A percentile compares a stretch with the other conserved stretches of the same genome.
Evolutionary conservation across 2,888 invertebrate genomes (phyloP).

Genomic region (Ichneumoninae sp.): DNA sequence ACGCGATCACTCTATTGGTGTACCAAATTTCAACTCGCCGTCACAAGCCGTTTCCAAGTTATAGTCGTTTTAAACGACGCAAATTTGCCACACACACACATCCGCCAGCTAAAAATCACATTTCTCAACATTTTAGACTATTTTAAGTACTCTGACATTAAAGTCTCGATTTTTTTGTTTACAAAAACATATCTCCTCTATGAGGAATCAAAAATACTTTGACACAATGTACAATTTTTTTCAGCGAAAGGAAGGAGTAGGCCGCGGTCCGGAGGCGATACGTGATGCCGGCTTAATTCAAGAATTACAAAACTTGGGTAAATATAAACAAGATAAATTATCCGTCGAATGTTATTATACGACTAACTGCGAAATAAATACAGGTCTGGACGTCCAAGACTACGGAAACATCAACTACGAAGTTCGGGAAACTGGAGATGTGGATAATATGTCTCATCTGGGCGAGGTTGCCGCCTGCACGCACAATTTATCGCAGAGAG

Average conservation of each 20-base stretch:
- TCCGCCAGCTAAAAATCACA: too few relatives aligned
- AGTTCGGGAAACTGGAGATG: slow-evolving; percentile 76
- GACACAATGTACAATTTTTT: not conserved
- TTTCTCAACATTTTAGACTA: too few relatives aligned
- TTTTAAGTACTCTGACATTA: too few relatives aligned
- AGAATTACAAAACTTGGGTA: slow-evolving; percentile 88
- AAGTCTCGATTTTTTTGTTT: too few relatives aligned
- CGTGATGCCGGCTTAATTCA: slow-evolving; percentile 88
- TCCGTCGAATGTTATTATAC: slow-evolving; percentile 4
- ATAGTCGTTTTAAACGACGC: too few relatives aligned
- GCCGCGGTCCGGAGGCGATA: slow-evolving; percentile 89
- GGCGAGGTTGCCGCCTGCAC: slow-evolving; percentile 89
- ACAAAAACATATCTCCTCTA: not conserved
- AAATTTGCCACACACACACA: too few relatives aligned
- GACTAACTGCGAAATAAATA: slow-evolving; percentile 69
- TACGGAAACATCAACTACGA: slow-evolving; percentile 88
- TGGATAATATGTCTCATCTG: slow-evolving; percentile 89
- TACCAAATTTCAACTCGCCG: too few relatives aligned
- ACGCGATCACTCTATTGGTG: too few relatives aligned
- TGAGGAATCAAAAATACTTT: not conserved
- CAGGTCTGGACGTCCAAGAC: slow-evolving; percentile 88
- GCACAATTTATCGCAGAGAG: slow-evolving; percentile 87
- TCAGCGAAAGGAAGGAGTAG: slow-evolving; percentile 89
- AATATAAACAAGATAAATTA: slow-evolving; percentile 59
- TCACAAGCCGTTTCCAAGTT: too few relatives aligned